Conservation (phyloP, 2,888 invertebrate species). For the Dynastes grantii region DNA sequence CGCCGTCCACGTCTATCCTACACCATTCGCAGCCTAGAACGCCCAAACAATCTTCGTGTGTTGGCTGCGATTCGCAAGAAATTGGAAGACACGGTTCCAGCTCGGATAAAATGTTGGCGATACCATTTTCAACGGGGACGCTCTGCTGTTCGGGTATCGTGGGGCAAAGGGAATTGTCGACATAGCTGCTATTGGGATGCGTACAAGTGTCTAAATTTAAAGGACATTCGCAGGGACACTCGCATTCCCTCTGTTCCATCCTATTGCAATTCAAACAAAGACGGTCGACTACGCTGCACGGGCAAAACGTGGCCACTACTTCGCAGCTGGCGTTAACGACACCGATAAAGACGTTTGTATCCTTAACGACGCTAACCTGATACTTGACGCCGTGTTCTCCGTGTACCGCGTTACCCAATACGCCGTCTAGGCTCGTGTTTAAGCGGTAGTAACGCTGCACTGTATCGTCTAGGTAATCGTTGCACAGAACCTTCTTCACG, state of each 20-base stretch:
- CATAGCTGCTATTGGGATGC: conserved; percentile 62
- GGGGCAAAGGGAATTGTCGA: conserved; percentile 65
- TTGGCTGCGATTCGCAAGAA: conserved; percentile 78
- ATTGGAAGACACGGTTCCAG: conserved; percentile 78
- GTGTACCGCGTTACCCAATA: conserved; percentile 87
- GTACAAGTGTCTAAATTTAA: conserved; percentile 64
- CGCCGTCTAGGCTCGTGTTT: conserved; percentile 84
- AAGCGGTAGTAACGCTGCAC: conserved; percentile 88
- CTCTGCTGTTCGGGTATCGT: conserved; percentile 61
- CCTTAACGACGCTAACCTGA: conserved; percentile 84
- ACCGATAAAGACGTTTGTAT: conserved; percentile 91
- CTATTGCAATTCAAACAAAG: conserved; percentile 93
- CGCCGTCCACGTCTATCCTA: conserved; percentile 83
- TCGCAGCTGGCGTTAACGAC: conserved; percentile 91
- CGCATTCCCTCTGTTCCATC: conserved; percentile 95
- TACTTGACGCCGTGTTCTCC: conserved; percentile 93
- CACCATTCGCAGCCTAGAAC: conserved; percentile 95
- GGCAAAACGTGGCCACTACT: conserved; percentile 88
- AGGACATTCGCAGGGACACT: conserved; percentile 95
- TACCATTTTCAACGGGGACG: conserved; percentile 54
- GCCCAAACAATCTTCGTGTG: conserved; percentile 78
- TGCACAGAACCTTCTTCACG: conserved; percentile 88
- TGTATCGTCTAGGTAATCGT: conserved; percentile 88
- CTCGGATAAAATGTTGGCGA: conserved; percentile 56
- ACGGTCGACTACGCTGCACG: conserved; percentile 91